Evolutionary conservation across 2,888 invertebrate species (phyloP).

Genomic region (Rotaria sp.): DNA sequence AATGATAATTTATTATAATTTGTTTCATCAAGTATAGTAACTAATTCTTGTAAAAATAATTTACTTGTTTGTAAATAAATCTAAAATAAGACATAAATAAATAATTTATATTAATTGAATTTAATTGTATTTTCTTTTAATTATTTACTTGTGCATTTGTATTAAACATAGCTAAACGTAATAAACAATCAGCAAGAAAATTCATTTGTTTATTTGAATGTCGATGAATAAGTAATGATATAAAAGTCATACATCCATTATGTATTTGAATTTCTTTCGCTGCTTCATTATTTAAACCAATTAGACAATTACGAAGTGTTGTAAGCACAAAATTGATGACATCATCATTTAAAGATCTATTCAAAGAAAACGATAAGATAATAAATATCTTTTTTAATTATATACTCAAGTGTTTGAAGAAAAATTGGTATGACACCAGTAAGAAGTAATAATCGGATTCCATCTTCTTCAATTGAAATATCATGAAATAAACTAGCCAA

Average conservation of each 20-base stretch:
- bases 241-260: not conserved
- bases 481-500: not conserved
- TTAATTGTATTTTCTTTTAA: no score
- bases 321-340: not conserved
- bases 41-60: conserved; percentile 14
- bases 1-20: not conserved
- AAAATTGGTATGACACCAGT: not conserved
- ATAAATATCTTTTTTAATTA: not conserved
- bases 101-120: no score
- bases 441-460: not conserved
- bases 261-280: not conserved
- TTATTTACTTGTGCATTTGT: not conserved
- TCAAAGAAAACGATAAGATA: not conserved
- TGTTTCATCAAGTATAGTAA: not conserved
- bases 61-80: conserved; percentile 14
- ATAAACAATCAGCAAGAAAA: not conserved
- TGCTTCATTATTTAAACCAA: not conserved
- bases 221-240: not conserved
- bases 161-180: not conserved
- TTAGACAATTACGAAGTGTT: not conserved
- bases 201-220: conserved; percentile 14
- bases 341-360: not conserved
- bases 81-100: not conserved
- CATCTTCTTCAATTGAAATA: not conserved
- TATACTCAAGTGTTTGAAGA: conserved; percentile 14